Evolutionary conservation across 2,888 invertebrate genomes (phyloP).

Genomic region (Eulithis testata): DNA sequence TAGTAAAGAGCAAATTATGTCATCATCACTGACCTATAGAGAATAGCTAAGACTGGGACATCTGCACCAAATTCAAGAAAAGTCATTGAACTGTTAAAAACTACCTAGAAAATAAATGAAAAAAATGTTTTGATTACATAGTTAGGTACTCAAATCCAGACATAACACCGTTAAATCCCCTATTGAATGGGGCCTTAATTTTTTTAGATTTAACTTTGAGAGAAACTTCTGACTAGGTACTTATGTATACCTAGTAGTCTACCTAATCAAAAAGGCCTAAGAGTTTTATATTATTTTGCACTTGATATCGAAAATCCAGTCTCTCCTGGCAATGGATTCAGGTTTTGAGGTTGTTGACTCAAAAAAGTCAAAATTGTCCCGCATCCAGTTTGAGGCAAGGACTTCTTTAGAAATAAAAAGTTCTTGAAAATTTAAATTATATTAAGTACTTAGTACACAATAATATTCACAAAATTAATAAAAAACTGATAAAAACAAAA

Average conservation of each 20-base stretch:
- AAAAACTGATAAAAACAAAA: too few relatives aligned
- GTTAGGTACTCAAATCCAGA: neutral
- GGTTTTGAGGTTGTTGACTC: constrained; percentile 24
- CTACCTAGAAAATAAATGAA: too few relatives aligned
- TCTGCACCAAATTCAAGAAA: neutral
- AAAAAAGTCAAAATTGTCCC: constrained; percentile 6
- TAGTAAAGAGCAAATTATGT: constrained; percentile 7
- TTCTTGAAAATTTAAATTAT: too few relatives aligned
- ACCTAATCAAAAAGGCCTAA: neutral
- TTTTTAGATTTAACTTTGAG: too few relatives aligned
- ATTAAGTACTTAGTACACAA: too few relatives aligned
- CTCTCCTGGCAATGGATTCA: constrained; percentile 6
- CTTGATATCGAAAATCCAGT: constrained; percentile 12
- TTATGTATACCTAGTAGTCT: too few relatives aligned
- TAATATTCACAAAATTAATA: too few relatives aligned
- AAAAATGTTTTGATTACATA: too few relatives aligned
- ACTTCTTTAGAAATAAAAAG: neutral
- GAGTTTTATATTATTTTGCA: neutral
- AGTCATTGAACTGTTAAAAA: neutral
- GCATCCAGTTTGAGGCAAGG: constrained; percentile 8
- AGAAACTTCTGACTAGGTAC: too few relatives aligned
- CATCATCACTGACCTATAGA: constrained; percentile 1
- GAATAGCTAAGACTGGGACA: neutral
- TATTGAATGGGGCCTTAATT: too few relatives aligned
- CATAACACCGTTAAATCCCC: too few relatives aligned